Evolutionary conservation across 2,797 vertebrate genomes (phyloP).

Genomic region (Pelodytes ibericus): DNA sequence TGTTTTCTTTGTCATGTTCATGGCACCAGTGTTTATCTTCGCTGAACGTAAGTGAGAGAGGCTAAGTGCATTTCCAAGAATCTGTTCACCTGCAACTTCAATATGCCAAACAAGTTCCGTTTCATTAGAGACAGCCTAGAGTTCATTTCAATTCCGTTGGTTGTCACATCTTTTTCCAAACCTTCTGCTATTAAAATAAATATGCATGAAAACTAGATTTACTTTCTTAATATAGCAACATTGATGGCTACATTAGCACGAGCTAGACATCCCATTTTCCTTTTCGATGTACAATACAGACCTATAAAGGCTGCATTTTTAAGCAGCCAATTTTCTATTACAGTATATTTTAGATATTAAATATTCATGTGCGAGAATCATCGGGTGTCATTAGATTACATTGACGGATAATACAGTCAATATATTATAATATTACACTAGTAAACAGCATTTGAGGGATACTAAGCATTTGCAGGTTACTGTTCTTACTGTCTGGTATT

Average conservation of each 20-base stretch:
- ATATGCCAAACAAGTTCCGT: no score
- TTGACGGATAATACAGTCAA: constrained; percentile 9
- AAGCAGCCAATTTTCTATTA: background rate
- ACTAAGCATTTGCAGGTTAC: no score
- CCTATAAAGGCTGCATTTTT: background rate
- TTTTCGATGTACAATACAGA: background rate
- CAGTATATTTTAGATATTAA: constrained; percentile 23
- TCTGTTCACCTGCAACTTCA: no score
- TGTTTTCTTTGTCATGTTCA: no score
- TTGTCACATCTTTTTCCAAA: background rate
- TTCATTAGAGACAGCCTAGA: background rate
- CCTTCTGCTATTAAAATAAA: background rate
- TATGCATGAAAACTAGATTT: constrained; percentile 4
- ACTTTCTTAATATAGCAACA: background rate
- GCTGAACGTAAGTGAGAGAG: no score
- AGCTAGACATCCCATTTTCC: background rate
- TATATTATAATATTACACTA: no score
- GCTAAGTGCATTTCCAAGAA: no score
- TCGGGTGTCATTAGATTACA: background rate
- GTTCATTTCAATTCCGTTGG: background rate
- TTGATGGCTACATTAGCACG: background rate
- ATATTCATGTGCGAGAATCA: constrained; percentile 25
- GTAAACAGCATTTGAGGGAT: no score
- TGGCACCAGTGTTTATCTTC: no score
- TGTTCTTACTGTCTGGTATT: no score